phyloP scores from a whole-genome alignment of 2,797 vertebrate species.

The Alca torda region DNA sequence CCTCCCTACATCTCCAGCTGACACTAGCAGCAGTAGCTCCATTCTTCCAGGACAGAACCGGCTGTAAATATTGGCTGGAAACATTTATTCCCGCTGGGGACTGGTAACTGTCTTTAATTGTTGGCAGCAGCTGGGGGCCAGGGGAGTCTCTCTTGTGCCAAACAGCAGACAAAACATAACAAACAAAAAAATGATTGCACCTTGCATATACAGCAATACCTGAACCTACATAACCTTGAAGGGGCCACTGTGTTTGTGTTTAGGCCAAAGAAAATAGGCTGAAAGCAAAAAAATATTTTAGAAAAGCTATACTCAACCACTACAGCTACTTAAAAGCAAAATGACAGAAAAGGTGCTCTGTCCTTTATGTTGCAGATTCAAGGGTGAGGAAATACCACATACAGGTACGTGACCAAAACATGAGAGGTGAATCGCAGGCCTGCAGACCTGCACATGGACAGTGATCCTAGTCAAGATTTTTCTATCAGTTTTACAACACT shows the following conservation, averaged over 20 bases:
- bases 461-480: neutral
- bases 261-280: neutral
- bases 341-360: neutral
- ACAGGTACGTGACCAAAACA: neutral
- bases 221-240: neutral
- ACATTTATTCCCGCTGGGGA: neutral
- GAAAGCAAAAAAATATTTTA: neutral
- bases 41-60: neutral
- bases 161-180: neutral
- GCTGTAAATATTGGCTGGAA: slow-evolving; percentile 1
- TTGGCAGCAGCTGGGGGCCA: neutral
- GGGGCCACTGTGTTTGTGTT: neutral
- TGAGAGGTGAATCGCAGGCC: neutral
- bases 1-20: neutral
- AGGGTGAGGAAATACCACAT: neutral
- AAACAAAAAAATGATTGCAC: neutral
- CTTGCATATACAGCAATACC: neutral
- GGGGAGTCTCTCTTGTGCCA: neutral
- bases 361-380: neutral
- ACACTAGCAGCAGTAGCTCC: neutral
- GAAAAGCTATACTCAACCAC: neutral
- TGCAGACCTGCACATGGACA: rapidly evolving
- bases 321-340: neutral
- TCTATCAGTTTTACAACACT: neutral
- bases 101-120: neutral